Percentiles rank a stretch among this genome's conserved stretches.
Evolutionary conservation across 2,113 vertebrate genomes (phyloP).

Genomic region (Gulo gulo): DNA sequence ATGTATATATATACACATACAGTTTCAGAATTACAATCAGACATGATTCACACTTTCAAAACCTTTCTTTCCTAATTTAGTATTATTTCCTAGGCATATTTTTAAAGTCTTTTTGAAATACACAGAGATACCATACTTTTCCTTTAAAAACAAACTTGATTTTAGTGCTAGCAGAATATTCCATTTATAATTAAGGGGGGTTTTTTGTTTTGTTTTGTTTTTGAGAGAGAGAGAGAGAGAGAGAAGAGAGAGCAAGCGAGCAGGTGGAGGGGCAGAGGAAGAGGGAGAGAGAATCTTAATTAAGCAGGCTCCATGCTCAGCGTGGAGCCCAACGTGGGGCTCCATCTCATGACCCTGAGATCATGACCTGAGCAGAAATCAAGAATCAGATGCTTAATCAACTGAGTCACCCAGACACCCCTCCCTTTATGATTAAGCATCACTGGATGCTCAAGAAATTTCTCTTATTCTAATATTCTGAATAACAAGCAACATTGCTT

Average conservation of each 20-base stretch:
- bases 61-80: neutral
- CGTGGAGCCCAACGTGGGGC: neutral
- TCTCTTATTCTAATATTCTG: neutral
- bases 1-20: neutral
- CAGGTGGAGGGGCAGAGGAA: neutral
- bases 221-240: neutral
- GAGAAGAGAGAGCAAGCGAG: neutral
- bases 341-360: neutral
- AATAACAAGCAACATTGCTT: neutral
- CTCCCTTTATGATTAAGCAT: neutral
- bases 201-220: no score
- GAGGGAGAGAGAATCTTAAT: neutral
- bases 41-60: neutral
- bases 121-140: neutral
- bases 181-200: neutral
- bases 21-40: neutral
- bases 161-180: slow-evolving; percentile 10
- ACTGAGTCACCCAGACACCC: neutral
- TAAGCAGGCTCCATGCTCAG: neutral
- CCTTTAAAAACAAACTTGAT: neutral
- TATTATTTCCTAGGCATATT: neutral
- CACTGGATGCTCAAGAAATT: neutral
- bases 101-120: neutral
- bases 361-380: neutral
- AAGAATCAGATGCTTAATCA: neutral